Base-by-base conservation (phyloP, 2,888 invertebrate genomes). In the Heliothis peltigera region DNA sequence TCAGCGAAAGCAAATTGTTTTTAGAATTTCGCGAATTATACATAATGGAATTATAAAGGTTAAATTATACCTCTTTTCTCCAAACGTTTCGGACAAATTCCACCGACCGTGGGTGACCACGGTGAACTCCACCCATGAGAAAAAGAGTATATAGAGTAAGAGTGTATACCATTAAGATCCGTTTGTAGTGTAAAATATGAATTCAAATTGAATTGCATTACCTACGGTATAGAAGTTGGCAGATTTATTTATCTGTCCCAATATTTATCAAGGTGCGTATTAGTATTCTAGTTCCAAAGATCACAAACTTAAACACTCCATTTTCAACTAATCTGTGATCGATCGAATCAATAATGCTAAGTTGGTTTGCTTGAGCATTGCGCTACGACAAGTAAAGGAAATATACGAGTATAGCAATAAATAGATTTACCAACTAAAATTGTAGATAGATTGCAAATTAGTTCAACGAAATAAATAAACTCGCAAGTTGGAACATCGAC, bases 341-440 rank as follows among this genome's bases (percentile, higher is more conserved):
- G 15, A 28, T 22, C 39, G 10, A 46, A 52, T 43, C 18, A 8
- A n/a, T n/a, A n/a, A 69, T 28, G 18, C n/a, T 43, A 19, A 44
- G 35, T 35, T 15, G 28, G 28, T 47, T 22, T 42, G 52, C 59
- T 76, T 64, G 43, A 21, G 42, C 28, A 52, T 69, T 42, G n/a
- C 39, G 8, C 18, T 55, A 19, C 19, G 48, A 44, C 32, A 39
- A 47, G 19, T 42, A 43, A 52, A 21, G 17, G 17, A 51, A 42
- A 49, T 22, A 53, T 64, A 55, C 12, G 54, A 44, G 52, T 61
- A 49, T 55, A 70, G 54, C 63, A 75, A 70, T 69, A 70, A 66
- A 59, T 60, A 70, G 76, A 42, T 51, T 70, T 62, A 32, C 6
- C 42, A 64, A 22, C 51, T 21, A 43, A 58, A 56, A 42, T 42